Conservation (phyloP, 2,888 invertebrate species). For the Drosophila leonis region DNA sequence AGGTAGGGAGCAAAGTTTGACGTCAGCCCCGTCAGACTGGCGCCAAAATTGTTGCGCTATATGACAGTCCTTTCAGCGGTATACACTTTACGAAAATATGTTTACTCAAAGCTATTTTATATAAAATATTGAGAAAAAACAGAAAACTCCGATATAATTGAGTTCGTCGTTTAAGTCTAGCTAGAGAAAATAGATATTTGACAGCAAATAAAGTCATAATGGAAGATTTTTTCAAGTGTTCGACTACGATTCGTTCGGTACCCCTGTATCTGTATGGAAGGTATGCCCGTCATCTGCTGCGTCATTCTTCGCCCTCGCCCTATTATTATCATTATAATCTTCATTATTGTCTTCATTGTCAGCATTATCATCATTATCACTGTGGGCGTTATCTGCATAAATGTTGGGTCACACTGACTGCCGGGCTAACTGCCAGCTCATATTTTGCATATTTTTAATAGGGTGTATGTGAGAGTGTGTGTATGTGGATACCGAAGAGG, state of each 20-base stretch:
- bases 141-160: not conserved
- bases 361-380: constrained; percentile 30
- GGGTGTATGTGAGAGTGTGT: constrained; percentile 14
- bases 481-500: not conserved
- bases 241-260: not conserved
- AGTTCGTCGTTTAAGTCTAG: not conserved
- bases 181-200: not conserved
- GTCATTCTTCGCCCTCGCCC: constrained; percentile 22
- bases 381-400: constrained; percentile 66
- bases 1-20: constrained; percentile 57
- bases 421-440: constrained; percentile 62
- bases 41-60: constrained; percentile 65
- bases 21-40: constrained; percentile 57
- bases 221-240: not conserved
- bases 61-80: constrained; percentile 12
- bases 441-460: constrained; percentile 70
- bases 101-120: too few species aligned
- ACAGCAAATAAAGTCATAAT: not conserved
- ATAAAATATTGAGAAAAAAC: too few species aligned
- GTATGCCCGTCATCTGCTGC: constrained; percentile 20
- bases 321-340: constrained; percentile 14
- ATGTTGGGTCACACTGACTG: constrained; percentile 44
- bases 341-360: not conserved
- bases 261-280: not conserved
- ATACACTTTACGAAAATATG: constrained; percentile 33